phyloP scores from a whole-genome alignment of 1,140 invertebrate genomes.

The Bilobella aurantiaca region DNA sequence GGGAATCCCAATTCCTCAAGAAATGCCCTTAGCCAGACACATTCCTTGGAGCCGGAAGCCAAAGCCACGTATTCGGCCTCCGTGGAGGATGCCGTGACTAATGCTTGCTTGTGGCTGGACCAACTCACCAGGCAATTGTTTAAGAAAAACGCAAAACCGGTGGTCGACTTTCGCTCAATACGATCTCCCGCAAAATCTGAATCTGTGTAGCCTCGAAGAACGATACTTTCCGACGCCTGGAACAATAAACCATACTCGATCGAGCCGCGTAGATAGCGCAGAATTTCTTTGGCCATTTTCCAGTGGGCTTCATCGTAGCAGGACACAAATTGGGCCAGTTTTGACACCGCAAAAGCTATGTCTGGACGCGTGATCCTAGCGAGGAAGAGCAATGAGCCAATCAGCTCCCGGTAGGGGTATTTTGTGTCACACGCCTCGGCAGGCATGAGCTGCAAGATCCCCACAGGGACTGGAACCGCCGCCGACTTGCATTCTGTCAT shows the following conservation, averaged over 20 bases:
- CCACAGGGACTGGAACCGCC: slow-evolving; percentile 35
- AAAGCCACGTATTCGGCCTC: slow-evolving; percentile 37
- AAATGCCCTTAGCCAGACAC: slow-evolving; percentile 35
- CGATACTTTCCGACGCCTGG: not conserved
- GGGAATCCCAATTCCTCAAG: slow-evolving; percentile 18
- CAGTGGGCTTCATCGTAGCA: slow-evolving; percentile 37
- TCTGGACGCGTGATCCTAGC: slow-evolving; percentile 40
- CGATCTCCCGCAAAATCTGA: slow-evolving; percentile 34
- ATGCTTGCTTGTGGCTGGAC: slow-evolving; percentile 32
- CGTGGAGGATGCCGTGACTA: slow-evolving; percentile 37
- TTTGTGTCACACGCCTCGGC: not conserved
- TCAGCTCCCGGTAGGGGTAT: slow-evolving; percentile 37
- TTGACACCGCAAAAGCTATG: slow-evolving; percentile 39
- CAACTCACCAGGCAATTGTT: slow-evolving; percentile 34
- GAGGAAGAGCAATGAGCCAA: slow-evolving; percentile 40
- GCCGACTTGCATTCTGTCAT: slow-evolving; percentile 17
- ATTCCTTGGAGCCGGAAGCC: slow-evolving; percentile 27
- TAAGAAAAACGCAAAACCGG: slow-evolving; percentile 25
- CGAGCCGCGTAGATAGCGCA: slow-evolving; percentile 39
- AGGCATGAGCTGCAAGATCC: slow-evolving; percentile 32
- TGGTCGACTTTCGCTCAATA: too few relatives aligned
- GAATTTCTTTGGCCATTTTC: slow-evolving; percentile 38
- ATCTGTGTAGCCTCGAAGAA: slow-evolving; percentile 31
- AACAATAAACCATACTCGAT: slow-evolving; percentile 19
- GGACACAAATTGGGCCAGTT: slow-evolving; percentile 38